Conservation (phyloP, 1,140 invertebrate species). For the Drosophila nebulosa region DNA sequence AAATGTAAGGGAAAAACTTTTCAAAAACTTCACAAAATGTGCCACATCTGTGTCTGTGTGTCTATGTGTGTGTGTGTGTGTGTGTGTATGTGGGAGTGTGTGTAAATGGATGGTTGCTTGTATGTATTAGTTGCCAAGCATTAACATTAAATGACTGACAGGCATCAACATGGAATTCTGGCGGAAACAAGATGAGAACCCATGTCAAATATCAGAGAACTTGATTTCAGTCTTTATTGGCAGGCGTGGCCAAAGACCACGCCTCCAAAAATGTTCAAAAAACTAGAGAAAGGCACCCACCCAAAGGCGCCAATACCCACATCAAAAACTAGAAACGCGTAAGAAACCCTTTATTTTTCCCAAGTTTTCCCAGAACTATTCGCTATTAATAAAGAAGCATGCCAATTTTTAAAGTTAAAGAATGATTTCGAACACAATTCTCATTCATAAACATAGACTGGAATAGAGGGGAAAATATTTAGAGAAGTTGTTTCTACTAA, state of each 20-base stretch:
- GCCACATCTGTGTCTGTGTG: slow-evolving; percentile 19
- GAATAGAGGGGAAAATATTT: too few relatives aligned
- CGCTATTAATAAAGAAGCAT: too few relatives aligned
- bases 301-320: background rate
- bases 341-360: background rate
- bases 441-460: too few relatives aligned
- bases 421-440: too few relatives aligned
- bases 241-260: slow-evolving; percentile 1
- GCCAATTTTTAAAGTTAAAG: too few relatives aligned
- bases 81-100: slow-evolving; percentile 13
- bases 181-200: slow-evolving; percentile 9
- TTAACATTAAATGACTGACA: slow-evolving; percentile 72
- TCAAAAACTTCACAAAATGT: slow-evolving; percentile 71
- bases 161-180: slow-evolving; percentile 48
- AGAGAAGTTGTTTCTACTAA: too few relatives aligned
- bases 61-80: slow-evolving; percentile 3
- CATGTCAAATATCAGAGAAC: slow-evolving; percentile 9
- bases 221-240: slow-evolving; percentile 7
- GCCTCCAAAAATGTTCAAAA: background rate
- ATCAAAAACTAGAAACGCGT: background rate
- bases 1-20: slow-evolving; percentile 56
- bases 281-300: background rate
- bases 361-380: too few relatives aligned
- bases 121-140: slow-evolving; percentile 54
- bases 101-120: slow-evolving; percentile 6